These are phyloP conservation scores for Pseudomugil gertrudae DNA, from an alignment of 2,797 vertebrate genomes.

Conservation along the genomic window DNA sequence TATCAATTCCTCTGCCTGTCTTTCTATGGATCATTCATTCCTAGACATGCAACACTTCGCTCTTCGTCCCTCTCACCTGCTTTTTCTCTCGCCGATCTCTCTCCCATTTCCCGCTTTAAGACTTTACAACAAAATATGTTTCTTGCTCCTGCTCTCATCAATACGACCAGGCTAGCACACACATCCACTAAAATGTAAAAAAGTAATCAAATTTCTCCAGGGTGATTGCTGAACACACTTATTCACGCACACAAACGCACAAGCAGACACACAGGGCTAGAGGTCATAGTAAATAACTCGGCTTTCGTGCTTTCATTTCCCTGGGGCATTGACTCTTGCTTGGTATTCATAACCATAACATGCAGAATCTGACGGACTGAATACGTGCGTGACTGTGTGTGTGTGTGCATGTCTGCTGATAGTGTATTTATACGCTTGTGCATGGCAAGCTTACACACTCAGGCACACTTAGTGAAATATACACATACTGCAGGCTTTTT, in stretches of 20 bases:
- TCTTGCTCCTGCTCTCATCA: constrained; percentile 40
- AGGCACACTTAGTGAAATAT: constrained; percentile 52
- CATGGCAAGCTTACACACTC: constrained; percentile 21
- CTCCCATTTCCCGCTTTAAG: constrained; percentile 21
- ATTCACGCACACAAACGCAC: constrained; percentile 29
- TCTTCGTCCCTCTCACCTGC: not conserved
- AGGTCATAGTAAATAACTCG: constrained; percentile 77
- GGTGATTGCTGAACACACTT: constrained; percentile 63
- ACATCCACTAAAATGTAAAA: constrained; percentile 30
- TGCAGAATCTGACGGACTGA: constrained; percentile 55
- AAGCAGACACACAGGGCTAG: constrained; percentile 51
- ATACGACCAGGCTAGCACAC: constrained; percentile 26
- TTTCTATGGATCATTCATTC: constrained; percentile 21
- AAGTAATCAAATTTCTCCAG: constrained; percentile 59
- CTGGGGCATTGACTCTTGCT: constrained; percentile 62
- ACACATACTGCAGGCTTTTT: constrained; percentile 55
- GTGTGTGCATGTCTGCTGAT: constrained; percentile 28
- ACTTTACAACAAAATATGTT: constrained; percentile 34
- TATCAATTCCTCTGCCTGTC: constrained; percentile 18
- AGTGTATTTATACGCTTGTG: constrained; percentile 51
- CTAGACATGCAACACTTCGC: not conserved
- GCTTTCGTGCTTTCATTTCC: constrained; percentile 72
- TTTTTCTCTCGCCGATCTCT: not conserved
- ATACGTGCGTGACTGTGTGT: constrained; percentile 17
- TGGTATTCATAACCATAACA: constrained; percentile 78